A percentile compares a stretch with the other conserved stretches of the same genome.
phyloP scores from a whole-genome alignment of 2,797 vertebrate genomes.

The Salarias fasciatus region DNA sequence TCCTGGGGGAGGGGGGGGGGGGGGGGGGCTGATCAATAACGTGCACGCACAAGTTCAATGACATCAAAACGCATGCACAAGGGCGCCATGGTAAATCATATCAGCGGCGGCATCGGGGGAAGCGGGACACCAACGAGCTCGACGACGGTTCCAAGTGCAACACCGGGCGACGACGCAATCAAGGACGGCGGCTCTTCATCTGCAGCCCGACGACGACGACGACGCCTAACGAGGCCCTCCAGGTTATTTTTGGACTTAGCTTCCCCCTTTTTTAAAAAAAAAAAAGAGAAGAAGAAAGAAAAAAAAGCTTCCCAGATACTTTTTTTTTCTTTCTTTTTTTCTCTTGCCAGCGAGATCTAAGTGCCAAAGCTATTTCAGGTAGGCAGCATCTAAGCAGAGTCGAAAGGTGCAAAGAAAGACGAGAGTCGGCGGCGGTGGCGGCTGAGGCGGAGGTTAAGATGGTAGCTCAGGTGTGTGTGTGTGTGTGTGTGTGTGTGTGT shows the following conservation, averaged over 20 bases:
- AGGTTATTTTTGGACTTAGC: slow-evolving; percentile 64
- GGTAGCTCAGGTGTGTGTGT: slow-evolving; percentile 40
- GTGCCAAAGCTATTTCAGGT: slow-evolving; percentile 70
- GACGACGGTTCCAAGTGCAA: too few relatives aligned
- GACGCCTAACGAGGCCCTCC: slow-evolving; percentile 29
- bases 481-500: too few relatives aligned
- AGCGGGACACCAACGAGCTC: not conserved
- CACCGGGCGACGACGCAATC: too few relatives aligned
- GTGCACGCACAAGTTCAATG: slow-evolving; percentile 59
- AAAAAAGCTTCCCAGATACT: slow-evolving; percentile 64
- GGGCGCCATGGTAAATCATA: slow-evolving; percentile 63
- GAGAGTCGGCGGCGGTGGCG: not conserved
- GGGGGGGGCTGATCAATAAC: slow-evolving; percentile 69
- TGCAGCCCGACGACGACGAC: too few relatives aligned
- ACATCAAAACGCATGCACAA: slow-evolving; percentile 73
- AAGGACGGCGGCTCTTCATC: too few relatives aligned
- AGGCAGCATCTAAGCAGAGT: slow-evolving; percentile 44
- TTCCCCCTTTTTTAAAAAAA: slow-evolving; percentile 35
- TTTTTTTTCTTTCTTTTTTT: slow-evolving; percentile 15
- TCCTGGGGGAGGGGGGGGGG: slow-evolving; percentile 20
- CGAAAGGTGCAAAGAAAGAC: slow-evolving; percentile 21
- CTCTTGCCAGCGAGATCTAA: slow-evolving; percentile 32
- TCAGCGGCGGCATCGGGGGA: slow-evolving; percentile 25
- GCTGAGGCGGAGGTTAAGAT: slow-evolving; percentile 40
- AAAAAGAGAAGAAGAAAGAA: too few relatives aligned